These are phyloP conservation scores for Cercopithecus neglectus DNA, from an alignment of 2,797 vertebrate genomes.

Conservation along the genomic window DNA sequence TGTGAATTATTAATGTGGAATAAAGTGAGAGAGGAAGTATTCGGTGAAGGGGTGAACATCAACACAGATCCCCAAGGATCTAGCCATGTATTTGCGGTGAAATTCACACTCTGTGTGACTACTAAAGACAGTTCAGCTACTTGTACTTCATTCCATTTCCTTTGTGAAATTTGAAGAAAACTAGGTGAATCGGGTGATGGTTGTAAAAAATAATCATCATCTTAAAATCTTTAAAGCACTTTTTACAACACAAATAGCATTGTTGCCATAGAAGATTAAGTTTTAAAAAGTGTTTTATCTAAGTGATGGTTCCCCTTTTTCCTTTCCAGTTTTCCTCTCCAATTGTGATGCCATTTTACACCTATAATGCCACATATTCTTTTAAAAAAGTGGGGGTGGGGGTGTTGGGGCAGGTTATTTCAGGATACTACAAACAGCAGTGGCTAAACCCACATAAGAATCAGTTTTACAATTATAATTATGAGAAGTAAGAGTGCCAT, in stretches of 20 bases:
- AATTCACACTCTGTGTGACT: neutral
- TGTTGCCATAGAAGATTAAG: neutral
- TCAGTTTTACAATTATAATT: neutral
- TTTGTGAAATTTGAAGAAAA: neutral
- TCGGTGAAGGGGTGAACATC: constrained; percentile 1
- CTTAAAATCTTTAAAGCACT: constrained; percentile 27
- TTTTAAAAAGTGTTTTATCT: constrained; percentile 25
- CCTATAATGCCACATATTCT: neutral
- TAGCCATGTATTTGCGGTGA: neutral
- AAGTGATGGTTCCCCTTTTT: neutral
- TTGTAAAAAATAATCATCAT: constrained; percentile 11
- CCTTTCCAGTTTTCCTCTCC: constrained; percentile 30
- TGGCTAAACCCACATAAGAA: neutral
- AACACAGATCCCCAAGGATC: neutral
- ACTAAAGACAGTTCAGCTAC: neutral
- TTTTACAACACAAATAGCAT: constrained; percentile 32
- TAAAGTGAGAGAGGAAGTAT: constrained; percentile 48
- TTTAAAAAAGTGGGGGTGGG: neutral
- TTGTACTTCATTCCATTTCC: neutral
- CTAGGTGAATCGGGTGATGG: constrained; percentile 23
- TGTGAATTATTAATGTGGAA: constrained; percentile 69
- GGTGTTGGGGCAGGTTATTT: neutral
- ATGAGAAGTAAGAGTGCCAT: neutral
- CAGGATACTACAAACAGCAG: neutral
- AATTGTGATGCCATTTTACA: neutral